A percentile compares a stretch with the other conserved stretches of the same genome.
These are phyloP conservation scores for Ephestia elutella DNA, from an alignment of 1,140 invertebrate species.

Conservation along the genomic window DNA sequence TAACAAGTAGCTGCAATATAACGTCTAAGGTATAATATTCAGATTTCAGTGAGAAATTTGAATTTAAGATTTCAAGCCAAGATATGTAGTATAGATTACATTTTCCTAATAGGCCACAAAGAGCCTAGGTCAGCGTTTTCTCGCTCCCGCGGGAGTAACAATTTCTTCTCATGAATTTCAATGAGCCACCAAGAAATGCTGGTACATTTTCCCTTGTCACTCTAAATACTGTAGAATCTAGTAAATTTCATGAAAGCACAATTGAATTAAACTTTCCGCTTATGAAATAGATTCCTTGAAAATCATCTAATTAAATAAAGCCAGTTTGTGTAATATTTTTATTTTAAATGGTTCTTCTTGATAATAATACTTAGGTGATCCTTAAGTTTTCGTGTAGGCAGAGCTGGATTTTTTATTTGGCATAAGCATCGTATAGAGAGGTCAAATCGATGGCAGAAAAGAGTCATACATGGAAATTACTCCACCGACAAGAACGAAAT, in stretches of 20 bases:
- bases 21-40: too few relatives aligned
- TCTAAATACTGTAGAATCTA: constrained; percentile 5
- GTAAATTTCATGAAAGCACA: not conserved
- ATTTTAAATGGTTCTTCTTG: too few relatives aligned
- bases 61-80: not conserved
- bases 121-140: constrained; percentile 9
- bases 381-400: too few relatives aligned
- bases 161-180: constrained; percentile 11
- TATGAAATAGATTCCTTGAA: not conserved
- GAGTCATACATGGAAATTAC: too few relatives aligned
- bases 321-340: not conserved
- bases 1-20: too few relatives aligned
- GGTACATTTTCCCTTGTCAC: constrained; percentile 10
- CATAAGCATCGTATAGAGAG: too few relatives aligned
- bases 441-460: too few relatives aligned
- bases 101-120: constrained; percentile 7
- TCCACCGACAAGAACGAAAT: too few relatives aligned
- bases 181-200: constrained; percentile 4
- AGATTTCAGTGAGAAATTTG: too few relatives aligned
- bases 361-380: too few relatives aligned
- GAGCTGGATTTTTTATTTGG: too few relatives aligned
- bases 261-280: constrained; percentile 2
- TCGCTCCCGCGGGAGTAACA: constrained; percentile 6
- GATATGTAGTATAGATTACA: constrained; percentile 5
- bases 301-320: not conserved